Evolutionary conservation across 2,888 invertebrate species (phyloP), one percentile per base, ranked within the genome.

Genomic region (Drosophila barbarae): DNA sequence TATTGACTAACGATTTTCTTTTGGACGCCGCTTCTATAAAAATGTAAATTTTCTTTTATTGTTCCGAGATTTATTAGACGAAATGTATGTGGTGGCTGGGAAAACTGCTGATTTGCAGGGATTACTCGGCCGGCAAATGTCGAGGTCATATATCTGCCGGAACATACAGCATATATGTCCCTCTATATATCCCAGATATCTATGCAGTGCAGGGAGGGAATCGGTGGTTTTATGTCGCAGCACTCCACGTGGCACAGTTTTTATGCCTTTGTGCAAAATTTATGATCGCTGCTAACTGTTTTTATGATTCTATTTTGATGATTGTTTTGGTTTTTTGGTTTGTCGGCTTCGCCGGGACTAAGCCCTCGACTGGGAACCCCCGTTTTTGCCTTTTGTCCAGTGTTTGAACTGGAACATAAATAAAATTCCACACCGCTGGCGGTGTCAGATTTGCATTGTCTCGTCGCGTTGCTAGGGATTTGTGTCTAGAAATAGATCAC

Each of bases 261-360:
- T 84, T 80, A 78, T 80, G 69, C 57, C 66, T 71, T 68, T 84
- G 74, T 77, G 74, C 66, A 63, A 71, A 84, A 84, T 84, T 82
- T 81, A 81, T 81, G 72, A 78, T 82, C 77, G 73, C 56, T 68
- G 73, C 84, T 84, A 81, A 82, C 80, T 84, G 80, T 82, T 81
- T 81, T 81, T 81, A 81, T 84, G 84, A 75, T 76, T 81, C 72
- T 74, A 82, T 84, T 63, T 82, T 78, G 80, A 81, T 84, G 74
- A 84, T 84, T 81, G 72, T 84, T 84, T 84, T 71, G 74, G 82
- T 81, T 84, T 76, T 49, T 67, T 39, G 21, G 39, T 8, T 41
- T 39, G 13, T 58, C 55, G 51, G 55, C 71, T 69, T 66, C 67
- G 56, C 60, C 52, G 44, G 32, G 46, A 36, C 69, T 69, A 49